Evolutionary conservation across 2,888 invertebrate species (phyloP).

Genomic region (Rhamnusium bicolor): DNA sequence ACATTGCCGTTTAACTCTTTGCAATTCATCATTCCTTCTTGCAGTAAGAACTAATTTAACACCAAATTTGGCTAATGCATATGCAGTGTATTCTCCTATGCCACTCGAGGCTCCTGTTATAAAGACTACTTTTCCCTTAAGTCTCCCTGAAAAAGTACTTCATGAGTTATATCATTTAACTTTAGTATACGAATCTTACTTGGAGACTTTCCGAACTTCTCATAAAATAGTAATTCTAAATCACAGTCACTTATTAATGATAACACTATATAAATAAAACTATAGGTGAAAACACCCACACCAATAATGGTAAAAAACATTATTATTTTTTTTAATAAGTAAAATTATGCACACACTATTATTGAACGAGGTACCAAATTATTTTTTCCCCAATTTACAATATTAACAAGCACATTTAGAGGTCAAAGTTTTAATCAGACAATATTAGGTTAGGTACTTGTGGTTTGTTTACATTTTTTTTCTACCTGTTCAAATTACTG

Average conservation of each 20-base stretch:
- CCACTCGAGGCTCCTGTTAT: constrained; percentile 90
- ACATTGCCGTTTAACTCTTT: constrained; percentile 79
- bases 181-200: constrained; percentile 70
- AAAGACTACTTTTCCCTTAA: constrained; percentile 83
- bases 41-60: constrained; percentile 81
- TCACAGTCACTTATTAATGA: constrained; percentile 77
- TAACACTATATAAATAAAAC: constrained; percentile 72
- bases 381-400: too few relatives aligned
- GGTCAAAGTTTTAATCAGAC: too few relatives aligned
- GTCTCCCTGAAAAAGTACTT: constrained; percentile 51
- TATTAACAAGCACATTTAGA: too few relatives aligned
- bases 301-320: constrained; percentile 63
- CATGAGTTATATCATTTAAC: neutral
- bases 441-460: too few relatives aligned
- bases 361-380: too few relatives aligned
- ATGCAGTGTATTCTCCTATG: constrained; percentile 83
- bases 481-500: too few relatives aligned
- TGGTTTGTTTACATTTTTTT: too few relatives aligned
- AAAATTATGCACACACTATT: too few relatives aligned
- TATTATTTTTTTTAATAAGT: too few relatives aligned
- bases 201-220: constrained; percentile 76
- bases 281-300: constrained; percentile 69
- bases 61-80: constrained; percentile 78
- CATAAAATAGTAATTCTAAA: constrained; percentile 74
- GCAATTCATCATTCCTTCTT: constrained; percentile 76